Evolutionary conservation across 2,888 invertebrate species (phyloP).

Genomic region (Drosophila eohydei): DNA sequence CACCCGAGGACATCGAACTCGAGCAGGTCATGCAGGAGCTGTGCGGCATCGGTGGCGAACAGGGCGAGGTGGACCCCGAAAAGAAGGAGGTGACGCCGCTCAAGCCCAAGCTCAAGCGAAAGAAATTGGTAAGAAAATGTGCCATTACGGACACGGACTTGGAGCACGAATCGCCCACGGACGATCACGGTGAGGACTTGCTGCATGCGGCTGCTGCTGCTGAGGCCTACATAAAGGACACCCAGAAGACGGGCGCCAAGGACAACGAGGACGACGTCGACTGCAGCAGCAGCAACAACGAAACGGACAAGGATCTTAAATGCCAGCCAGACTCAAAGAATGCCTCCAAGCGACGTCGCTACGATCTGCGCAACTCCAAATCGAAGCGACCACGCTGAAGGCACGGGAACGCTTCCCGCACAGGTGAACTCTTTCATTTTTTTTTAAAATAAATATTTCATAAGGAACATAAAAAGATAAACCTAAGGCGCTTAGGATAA

Average conservation of each 20-base stretch:
- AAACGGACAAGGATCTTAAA: slow-evolving; percentile 16
- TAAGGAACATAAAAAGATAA: slow-evolving; percentile 14
- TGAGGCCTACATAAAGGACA: neutral
- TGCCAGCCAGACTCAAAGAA: neutral
- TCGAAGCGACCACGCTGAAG: slow-evolving; percentile 17
- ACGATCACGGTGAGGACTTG: slow-evolving; percentile 4
- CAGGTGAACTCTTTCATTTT: neutral
- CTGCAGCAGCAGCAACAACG: neutral
- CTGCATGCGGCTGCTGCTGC: slow-evolving; percentile 8
- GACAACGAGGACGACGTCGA: neutral
- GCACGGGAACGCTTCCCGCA: no score
- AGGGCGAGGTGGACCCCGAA: neutral
- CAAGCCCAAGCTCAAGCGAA: slow-evolving; percentile 11
- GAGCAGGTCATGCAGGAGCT: slow-evolving; percentile 58
- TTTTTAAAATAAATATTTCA: slow-evolving; percentile 1
- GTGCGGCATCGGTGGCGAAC: slow-evolving; percentile 26
- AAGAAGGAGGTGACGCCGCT: slow-evolving; percentile 6
- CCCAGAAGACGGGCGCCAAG: neutral
- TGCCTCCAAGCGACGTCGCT: slow-evolving; percentile 44
- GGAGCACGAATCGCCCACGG: neutral
- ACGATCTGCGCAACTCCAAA: slow-evolving; percentile 55
- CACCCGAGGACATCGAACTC: slow-evolving; percentile 36
- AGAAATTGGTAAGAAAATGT: neutral
- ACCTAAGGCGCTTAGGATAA: slow-evolving; percentile 5
- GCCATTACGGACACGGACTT: neutral